A percentile compares a stretch with the other conserved stretches of the same genome.
phyloP scores from a whole-genome alignment of 1,140 invertebrate species.

The Bombus waltoni region DNA sequence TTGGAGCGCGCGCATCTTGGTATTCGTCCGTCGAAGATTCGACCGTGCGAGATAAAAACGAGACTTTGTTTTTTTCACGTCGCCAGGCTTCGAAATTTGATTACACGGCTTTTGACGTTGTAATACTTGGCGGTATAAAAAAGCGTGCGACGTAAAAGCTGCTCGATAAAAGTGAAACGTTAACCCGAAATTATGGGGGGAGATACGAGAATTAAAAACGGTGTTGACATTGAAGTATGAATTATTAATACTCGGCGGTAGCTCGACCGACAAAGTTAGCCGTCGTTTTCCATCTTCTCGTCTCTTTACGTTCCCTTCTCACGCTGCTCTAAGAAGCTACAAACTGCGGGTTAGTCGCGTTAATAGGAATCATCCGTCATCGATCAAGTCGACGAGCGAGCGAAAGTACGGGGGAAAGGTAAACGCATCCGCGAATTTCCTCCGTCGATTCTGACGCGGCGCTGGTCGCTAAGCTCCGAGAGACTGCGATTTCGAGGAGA shows the following conservation, averaged over 20 bases:
- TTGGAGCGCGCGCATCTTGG: too few relatives aligned
- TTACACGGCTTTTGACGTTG: conserved; percentile 55
- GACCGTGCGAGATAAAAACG: background rate
- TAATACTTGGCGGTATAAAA: conserved; percentile 35
- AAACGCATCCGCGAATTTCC: background rate
- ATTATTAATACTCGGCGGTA: conserved; percentile 63
- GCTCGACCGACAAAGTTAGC: conserved; percentile 21
- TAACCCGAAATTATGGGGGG: conserved; percentile 63
- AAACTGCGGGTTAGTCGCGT: background rate
- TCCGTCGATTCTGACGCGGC: too few relatives aligned
- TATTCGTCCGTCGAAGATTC: background rate
- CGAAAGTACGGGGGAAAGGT: too few relatives aligned
- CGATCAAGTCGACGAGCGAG: background rate
- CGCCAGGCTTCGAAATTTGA: conserved; percentile 37
- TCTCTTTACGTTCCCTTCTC: conserved; percentile 12
- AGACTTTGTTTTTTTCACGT: conserved; percentile 54
- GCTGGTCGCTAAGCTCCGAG: background rate
- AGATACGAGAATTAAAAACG: conserved; percentile 58
- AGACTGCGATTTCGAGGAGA: background rate
- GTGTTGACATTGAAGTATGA: conserved; percentile 55
- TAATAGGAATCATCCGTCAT: background rate
- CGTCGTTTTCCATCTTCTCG: conserved; percentile 3
- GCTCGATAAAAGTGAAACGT: conserved; percentile 64
- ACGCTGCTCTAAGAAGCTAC: background rate
- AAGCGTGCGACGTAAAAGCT: conserved; percentile 4